A percentile compares a stretch with the other conserved stretches of the same genome.
These are phyloP conservation scores for Toxotes jaculatrix DNA, from an alignment of 2,113 vertebrate genomes.

Conservation along the genomic window DNA sequence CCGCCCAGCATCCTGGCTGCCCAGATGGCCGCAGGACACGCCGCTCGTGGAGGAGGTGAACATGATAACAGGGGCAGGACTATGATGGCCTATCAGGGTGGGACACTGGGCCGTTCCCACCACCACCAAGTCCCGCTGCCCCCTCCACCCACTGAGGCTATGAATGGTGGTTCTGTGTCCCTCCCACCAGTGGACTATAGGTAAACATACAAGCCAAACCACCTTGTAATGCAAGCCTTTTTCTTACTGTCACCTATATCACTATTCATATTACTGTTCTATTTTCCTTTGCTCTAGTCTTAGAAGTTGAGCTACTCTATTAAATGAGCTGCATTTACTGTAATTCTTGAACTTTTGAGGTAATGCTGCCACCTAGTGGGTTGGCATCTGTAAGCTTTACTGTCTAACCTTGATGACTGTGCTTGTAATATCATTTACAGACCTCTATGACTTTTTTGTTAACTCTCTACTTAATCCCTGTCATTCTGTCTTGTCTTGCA, in stretches of 20 bases:
- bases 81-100: conserved; percentile 87
- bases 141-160: conserved; percentile 88
- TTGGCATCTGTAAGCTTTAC: background rate
- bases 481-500: conserved; percentile 60
- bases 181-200: conserved; percentile 89
- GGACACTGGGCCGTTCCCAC: conserved; percentile 91
- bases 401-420: background rate
- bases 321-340: background rate
- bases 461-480: background rate
- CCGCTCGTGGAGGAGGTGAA: conserved; percentile 84
- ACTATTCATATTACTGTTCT: no score
- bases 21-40: conserved; percentile 83
- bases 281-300: no score
- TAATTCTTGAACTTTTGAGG: conserved; percentile 6
- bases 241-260: no score
- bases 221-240: no score
- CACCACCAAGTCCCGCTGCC: conserved; percentile 92
- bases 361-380: conserved; percentile 79
- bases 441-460: background rate
- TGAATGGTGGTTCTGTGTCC: conserved; percentile 87
- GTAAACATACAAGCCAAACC: conserved; percentile 77
- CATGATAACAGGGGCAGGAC: conserved; percentile 90
- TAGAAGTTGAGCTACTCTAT: background rate
- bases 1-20: conserved; percentile 82
- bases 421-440: background rate